phyloP scores from a whole-genome alignment of 1,140 invertebrate species.

The Amyelois transitella region DNA sequence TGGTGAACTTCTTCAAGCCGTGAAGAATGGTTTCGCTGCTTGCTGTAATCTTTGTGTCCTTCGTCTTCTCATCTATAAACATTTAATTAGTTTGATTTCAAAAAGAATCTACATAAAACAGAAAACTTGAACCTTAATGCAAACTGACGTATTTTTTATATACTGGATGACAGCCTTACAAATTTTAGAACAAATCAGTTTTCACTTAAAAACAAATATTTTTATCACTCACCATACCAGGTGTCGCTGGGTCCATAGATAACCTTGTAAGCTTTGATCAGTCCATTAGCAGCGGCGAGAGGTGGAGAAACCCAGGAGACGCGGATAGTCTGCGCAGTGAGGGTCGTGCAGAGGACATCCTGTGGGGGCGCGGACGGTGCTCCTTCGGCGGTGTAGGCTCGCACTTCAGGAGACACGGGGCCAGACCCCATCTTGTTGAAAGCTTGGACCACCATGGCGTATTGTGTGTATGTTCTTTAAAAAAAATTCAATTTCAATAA shows the following conservation, averaged over 20 bases:
- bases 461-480: slow-evolving; percentile 92
- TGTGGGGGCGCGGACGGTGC: slow-evolving; percentile 95
- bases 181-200: not conserved
- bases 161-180: too few relatives aligned
- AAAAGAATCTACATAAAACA: not conserved
- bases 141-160: too few relatives aligned
- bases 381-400: slow-evolving; percentile 93
- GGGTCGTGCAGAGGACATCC: slow-evolving; percentile 91
- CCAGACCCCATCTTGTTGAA: slow-evolving; percentile 96
- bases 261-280: slow-evolving; percentile 97
- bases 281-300: slow-evolving; percentile 91
- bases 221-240: slow-evolving; percentile 86
- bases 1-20: slow-evolving; percentile 95
- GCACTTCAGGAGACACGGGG: slow-evolving; percentile 91
- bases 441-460: slow-evolving; percentile 94
- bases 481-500: too few relatives aligned
- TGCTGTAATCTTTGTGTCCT: slow-evolving; percentile 92
- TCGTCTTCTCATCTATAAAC: slow-evolving; percentile 88
- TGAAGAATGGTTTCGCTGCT: slow-evolving; percentile 94
- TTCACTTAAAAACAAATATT: not conserved
- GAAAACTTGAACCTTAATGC: too few relatives aligned
- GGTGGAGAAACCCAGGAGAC: slow-evolving; percentile 95
- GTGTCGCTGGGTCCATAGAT: slow-evolving; percentile 94
- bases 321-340: slow-evolving; percentile 94
- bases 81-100: not conserved